These are phyloP conservation scores for Phyllostomus discolor DNA, from an alignment of 2,113 vertebrate species.

Conservation along the genomic window DNA sequence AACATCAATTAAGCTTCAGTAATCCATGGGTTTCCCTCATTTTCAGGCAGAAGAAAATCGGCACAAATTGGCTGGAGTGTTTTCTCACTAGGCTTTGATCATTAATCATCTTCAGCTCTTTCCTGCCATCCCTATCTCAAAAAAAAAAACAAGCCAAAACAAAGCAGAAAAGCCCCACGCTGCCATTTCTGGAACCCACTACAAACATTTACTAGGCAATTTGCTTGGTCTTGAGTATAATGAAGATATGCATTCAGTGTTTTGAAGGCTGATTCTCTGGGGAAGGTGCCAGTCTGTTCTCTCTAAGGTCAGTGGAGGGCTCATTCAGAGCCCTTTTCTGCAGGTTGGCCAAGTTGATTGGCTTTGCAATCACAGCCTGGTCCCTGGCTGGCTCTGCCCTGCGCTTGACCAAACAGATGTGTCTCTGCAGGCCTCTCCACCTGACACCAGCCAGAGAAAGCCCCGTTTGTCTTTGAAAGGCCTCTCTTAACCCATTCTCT, in stretches of 20 bases:
- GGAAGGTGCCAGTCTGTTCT: neutral
- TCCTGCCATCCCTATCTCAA: neutral
- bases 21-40: conserved; percentile 76
- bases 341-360: neutral
- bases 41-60: conserved; percentile 61
- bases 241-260: neutral
- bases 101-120: conserved; percentile 55
- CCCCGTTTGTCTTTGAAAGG: conserved; percentile 34
- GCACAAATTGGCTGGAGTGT: conserved; percentile 44
- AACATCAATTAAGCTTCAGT: conserved; percentile 83
- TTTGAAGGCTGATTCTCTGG: neutral
- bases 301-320: neutral
- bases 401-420: conserved; percentile 31
- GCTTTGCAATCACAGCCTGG: conserved; percentile 34
- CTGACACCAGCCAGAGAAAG: neutral
- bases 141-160: neutral
- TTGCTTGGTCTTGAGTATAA: neutral
- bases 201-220: neutral
- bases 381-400: neutral
- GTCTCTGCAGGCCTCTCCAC: neutral
- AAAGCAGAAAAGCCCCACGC: neutral
- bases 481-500: neutral
- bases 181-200: neutral
- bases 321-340: neutral
- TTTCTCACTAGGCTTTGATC: conserved; percentile 56